Conservation (phyloP, 2,113 vertebrate species). For the Australoheros scitulus region DNA sequence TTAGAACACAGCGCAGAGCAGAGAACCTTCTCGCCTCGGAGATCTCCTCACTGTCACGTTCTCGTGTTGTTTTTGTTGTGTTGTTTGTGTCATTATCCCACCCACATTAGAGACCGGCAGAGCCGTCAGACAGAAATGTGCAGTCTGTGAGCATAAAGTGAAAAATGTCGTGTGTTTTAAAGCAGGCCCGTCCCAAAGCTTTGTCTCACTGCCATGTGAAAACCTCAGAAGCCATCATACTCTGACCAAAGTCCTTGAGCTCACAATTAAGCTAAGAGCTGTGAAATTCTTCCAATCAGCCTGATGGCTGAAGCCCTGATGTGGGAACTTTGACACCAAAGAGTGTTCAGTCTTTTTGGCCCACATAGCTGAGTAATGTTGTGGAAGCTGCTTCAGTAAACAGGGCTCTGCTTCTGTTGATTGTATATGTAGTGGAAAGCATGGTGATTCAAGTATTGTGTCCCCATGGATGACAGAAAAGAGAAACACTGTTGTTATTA, state of each 20-base stretch:
- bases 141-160: not conserved
- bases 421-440: not conserved
- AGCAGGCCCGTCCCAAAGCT: not conserved
- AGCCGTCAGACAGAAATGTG: not conserved
- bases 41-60: not conserved
- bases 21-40: not conserved
- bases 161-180: slow-evolving; percentile 3
- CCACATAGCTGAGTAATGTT: not conserved
- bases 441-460: not conserved
- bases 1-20: not conserved
- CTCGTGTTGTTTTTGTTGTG: not conserved
- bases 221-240: not conserved
- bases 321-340: not conserved
- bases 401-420: not conserved
- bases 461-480: too few relatives aligned
- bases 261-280: not conserved
- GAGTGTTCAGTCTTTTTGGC: not conserved
- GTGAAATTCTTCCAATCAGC: not conserved
- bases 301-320: not conserved
- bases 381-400: not conserved
- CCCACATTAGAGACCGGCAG: slow-evolving; percentile 1
- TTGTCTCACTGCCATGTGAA: slow-evolving; percentile 2
- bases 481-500: too few relatives aligned
- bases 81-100: not conserved
- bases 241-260: slow-evolving; percentile 2